Base-by-base conservation (phyloP, 2,797 vertebrate genomes). In the Hoplostethus mediterraneus region DNA sequence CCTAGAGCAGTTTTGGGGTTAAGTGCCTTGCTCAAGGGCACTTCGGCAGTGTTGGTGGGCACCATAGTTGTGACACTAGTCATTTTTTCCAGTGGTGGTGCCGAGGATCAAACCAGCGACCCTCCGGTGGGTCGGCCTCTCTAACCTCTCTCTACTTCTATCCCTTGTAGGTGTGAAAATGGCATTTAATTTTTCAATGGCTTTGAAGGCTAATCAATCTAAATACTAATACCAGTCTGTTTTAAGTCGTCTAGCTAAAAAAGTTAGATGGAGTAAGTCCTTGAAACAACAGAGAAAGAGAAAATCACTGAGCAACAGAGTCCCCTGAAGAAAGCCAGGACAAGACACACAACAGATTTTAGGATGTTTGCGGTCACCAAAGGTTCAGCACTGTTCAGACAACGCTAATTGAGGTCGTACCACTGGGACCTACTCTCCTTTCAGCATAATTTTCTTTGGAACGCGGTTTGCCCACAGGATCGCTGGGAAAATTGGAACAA, bases 381-480 rank as follows among this genome's bases (percentile, higher is more conserved):
- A 85, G 83, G 84, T 84, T 49, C 63, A 76, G 28, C 75, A 33
- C 85, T 74, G 60, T 64, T 81, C 83, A 84, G 77, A 77, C 65
- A 21, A 25, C 8, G 60, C 86, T 93, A 91, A 94, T 91, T 94
- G 84, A 87, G 86, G 89, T 91, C 81, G 36, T 62, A 74, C 58
- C 81, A 77, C 73, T 31, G 48, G 82, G 81, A 82, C 66, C 38
- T 60, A 68, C 38, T 85, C 60, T 78, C 68, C 67, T 86, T 85
- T 88, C 72, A 58, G 65, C 71, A 52, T 71, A 40, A 82, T 86
- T 86, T 91, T 73, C 83, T 82, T 79, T 40, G 28, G 73, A 78
- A 53, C 61, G 58, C 67, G 75, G 75, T 77, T 69, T 71, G 72
- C 68, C 85, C 45, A 54, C 65, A 78, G 82, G 63, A 90, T 67